phyloP scores from a whole-genome alignment of 2,797 vertebrate species.

The Anniella stebbinsi region DNA sequence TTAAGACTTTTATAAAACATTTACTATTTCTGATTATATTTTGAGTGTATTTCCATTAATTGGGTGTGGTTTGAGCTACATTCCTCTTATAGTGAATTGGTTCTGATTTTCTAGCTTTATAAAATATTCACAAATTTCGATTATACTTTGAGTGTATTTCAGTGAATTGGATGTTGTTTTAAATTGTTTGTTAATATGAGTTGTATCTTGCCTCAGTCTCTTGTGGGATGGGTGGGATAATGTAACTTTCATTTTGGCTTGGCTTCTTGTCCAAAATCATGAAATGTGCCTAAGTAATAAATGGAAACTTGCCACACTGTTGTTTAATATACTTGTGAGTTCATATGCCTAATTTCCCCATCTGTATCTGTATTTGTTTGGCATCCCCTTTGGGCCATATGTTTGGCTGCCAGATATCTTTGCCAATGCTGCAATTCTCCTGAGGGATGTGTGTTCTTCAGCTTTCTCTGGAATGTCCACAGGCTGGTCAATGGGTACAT shows the following conservation, averaged over 20 bases:
- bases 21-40: background rate
- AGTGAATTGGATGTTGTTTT: background rate
- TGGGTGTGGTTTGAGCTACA: background rate
- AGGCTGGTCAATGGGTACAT: constrained; percentile 45
- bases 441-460: constrained; percentile 64
- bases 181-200: constrained; percentile 14
- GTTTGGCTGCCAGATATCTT: constrained; percentile 49
- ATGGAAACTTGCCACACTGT: constrained; percentile 34
- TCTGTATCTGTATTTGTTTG: constrained; percentile 37
- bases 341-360: constrained; percentile 28
- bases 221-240: constrained; percentile 18
- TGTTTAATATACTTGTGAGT: constrained; percentile 24
- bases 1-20: background rate
- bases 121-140: background rate
- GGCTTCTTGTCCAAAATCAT: background rate
- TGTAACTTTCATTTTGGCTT: constrained; percentile 16
- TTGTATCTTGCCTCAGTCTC: background rate
- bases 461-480: constrained; percentile 49
- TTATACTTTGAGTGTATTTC: background rate
- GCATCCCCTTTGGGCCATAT: constrained; percentile 8
- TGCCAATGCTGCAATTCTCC: constrained; percentile 60
- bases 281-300: constrained; percentile 36
- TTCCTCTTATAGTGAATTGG: background rate
- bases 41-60: background rate
- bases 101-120: background rate